Evolutionary conservation across 2,888 invertebrate genomes (phyloP), one percentile per base, ranked within the genome.

Genomic region (Hypena proboscidalis): DNA sequence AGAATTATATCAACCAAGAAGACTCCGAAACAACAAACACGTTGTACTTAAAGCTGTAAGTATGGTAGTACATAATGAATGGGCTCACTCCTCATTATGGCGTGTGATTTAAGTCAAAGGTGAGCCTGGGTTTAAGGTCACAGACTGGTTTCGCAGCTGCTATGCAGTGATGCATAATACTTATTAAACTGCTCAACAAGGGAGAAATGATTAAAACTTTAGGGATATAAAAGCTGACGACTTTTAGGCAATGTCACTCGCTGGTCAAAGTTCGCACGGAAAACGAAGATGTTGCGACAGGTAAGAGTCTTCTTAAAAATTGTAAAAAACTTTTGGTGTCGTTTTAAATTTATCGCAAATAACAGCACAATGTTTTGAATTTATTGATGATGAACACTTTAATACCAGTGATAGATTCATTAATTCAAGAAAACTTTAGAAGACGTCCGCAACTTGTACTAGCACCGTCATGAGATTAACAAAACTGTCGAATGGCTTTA

Each of bases 121-220:
- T 70, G 56, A 65, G 44, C 41, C 45, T 44, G 52, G 58, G 75
- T 74, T 77, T 76, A 79, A 84, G 81, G 84, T 72, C 69, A 40
- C 30, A 20, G 44, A 66, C 77, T 61, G 70, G 78, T 81, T 83
- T 61, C 7, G 42, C 53, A 51, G 62, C 54, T 59, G 59, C 46
- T 45, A 54, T 45, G 44, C 32, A 44, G 46, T 58, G 54, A 59
- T 57, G 58, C 54, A 62, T 63, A 51, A 41, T 22, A 41, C 44
- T 50, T 41, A 50, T 53, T 66, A 53, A 53, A 32, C 54, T 58
- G 59, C 50, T 53, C 58, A 67, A 55, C 64, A 65, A 63, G 56
- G 61, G 44, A 59, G 57, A 62, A 68, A 60, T 59, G 41, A 47
- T 58, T 59, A 67, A 69, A 63, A 53, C 58, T 57, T 63, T 57